phyloP scores from a whole-genome alignment of 2,797 vertebrate species.

The Cryptoblepharus egeriae region DNA sequence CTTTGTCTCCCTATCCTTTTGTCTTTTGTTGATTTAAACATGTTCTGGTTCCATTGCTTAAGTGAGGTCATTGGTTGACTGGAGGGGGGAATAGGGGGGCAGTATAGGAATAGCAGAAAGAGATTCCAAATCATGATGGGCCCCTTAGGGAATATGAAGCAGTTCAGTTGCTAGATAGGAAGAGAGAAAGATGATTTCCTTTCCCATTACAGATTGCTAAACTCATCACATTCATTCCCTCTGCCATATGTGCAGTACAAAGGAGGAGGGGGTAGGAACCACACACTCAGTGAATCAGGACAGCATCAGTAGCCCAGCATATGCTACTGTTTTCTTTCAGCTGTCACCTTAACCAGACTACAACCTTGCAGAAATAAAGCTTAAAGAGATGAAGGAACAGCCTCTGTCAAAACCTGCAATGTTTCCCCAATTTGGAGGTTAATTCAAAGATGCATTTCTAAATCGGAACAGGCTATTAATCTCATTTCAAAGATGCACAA shows the following conservation, averaged over 20 bases:
- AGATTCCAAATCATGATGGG: not conserved
- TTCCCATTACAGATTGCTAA: constrained; percentile 16
- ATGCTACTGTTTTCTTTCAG: constrained; percentile 27
- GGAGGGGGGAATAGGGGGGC: no score
- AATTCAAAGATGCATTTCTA: not conserved
- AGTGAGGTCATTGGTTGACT: not conserved
- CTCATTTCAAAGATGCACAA: fast-evolving
- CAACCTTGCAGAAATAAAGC: not conserved
- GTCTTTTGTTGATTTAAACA: not conserved
- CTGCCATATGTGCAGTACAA: constrained; percentile 7
- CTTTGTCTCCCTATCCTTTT: not conserved
- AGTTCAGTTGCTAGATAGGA: not conserved
- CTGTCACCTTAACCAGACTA: constrained; percentile 5
- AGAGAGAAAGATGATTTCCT: not conserved
- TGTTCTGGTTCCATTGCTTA: not conserved
- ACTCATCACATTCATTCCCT: constrained; percentile 5
- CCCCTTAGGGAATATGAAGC: not conserved
- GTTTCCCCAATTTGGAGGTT: fast-evolving
- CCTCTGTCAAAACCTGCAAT: not conserved
- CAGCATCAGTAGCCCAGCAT: constrained; percentile 16
- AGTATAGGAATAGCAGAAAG: not conserved
- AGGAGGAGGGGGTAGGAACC: constrained; percentile 12
- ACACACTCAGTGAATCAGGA: not conserved
- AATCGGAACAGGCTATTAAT: not conserved
- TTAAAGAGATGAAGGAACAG: constrained; percentile 14